Percentiles rank a stretch among this genome's conserved stretches.
phyloP scores from a whole-genome alignment of 1,140 invertebrate species.

The Antheraea pernyi region DNA sequence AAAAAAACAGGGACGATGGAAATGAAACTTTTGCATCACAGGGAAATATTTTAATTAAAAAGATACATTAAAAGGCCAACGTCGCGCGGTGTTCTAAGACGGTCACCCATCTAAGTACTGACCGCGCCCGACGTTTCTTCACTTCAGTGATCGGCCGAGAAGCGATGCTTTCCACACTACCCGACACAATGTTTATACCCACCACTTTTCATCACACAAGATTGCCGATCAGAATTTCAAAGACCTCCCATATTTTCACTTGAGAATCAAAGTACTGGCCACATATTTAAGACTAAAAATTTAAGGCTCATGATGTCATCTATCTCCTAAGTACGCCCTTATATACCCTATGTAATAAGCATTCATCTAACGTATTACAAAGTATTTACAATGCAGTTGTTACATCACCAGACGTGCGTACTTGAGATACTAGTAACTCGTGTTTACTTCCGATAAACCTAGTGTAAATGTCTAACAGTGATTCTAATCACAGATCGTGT shows the following conservation, averaged over 20 bases:
- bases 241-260: too few species aligned
- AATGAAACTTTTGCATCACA: too few species aligned
- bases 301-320: not conserved
- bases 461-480: not conserved
- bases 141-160: slow-evolving; percentile 20
- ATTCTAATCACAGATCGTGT: not conserved
- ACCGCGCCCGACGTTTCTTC: slow-evolving; percentile 21
- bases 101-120: slow-evolving; percentile 21
- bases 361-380: not conserved
- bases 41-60: too few species aligned
- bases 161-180: not conserved
- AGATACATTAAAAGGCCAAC: too few species aligned
- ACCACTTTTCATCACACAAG: too few species aligned
- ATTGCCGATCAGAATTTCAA: too few species aligned
- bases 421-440: not conserved
- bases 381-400: slow-evolving; percentile 3
- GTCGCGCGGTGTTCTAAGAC: slow-evolving; percentile 10
- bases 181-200: too few species aligned
- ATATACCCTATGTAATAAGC: not conserved
- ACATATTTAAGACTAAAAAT: not conserved
- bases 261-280: too few species aligned
- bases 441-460: slow-evolving; percentile 8
- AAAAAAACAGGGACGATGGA: too few species aligned
- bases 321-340: not conserved
- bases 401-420: slow-evolving; percentile 8